Evolutionary conservation across 2,888 invertebrate genomes (phyloP).

Genomic region (Drosophila ustulata): DNA sequence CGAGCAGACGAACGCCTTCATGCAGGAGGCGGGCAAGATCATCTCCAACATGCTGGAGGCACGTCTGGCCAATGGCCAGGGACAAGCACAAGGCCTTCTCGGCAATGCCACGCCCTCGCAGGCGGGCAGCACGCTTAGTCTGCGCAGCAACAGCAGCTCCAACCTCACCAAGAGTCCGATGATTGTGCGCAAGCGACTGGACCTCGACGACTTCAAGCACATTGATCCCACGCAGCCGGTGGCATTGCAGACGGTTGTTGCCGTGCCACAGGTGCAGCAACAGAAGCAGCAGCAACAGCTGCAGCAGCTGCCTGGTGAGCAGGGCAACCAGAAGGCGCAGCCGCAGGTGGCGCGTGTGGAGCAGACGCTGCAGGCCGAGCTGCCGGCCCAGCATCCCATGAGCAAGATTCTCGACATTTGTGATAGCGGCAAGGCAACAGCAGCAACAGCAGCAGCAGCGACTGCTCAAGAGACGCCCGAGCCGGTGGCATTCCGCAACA

Average conservation of each 20-base stretch:
- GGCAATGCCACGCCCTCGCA: conserved; percentile 60
- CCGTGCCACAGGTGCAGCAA: conserved; percentile 30
- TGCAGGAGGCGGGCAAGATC: conserved; percentile 84
- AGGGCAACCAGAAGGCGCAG: conserved; percentile 49
- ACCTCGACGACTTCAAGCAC: conserved; percentile 82
- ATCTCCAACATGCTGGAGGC: conserved; percentile 84
- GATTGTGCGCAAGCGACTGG: conserved; percentile 82
- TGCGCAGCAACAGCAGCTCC: conserved; percentile 77
- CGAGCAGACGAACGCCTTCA: conserved; percentile 82
- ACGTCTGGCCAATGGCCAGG: conserved; percentile 64
- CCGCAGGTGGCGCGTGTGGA: conserved; percentile 48
- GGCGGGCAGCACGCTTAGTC: conserved; percentile 70
- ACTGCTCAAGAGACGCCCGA: conserved; percentile 51
- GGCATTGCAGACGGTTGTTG: conserved; percentile 77
- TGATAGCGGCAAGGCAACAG: conserved; percentile 69
- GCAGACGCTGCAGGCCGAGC: conserved; percentile 55
- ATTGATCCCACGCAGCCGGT: conserved; percentile 81
- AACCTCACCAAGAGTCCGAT: conserved; percentile 81
- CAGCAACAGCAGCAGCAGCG: background rate
- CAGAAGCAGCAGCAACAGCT: conserved; percentile 25
- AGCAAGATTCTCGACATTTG: conserved; percentile 83
- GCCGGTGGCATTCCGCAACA: conserved; percentile 75
- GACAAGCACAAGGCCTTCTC: too few relatives aligned
- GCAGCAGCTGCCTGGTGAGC: conserved; percentile 24
- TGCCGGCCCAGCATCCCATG: conserved; percentile 81